Base-by-base conservation (phyloP, 2,113 vertebrate genomes). In the Sapajus apella region DNA sequence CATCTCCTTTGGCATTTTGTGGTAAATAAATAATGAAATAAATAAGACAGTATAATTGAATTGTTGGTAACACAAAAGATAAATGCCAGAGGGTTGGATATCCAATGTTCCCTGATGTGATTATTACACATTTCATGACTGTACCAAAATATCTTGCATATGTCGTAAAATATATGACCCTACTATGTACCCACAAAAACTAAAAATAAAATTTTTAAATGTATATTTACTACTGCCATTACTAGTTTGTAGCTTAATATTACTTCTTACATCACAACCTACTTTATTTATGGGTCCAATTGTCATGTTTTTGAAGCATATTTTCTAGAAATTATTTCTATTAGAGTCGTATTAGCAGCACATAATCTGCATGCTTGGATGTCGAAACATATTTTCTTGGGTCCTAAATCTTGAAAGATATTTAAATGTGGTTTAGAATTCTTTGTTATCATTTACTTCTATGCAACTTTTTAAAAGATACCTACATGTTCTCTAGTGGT, bases 191-290 rank as follows among this genome's bases (percentile, higher is more conserved):
- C 27, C 61, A 64, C 61, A 32, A 64, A 64, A 64, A 30, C 30
- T 64, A 64, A 32, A 64, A 32, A 64, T 64, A 32, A 64, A 32
- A 32, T 6, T 64, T 32, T 64, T 14, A 64, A 64, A 64, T 2
- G 27, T 64, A 64, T 30, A 64, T 64, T 43, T 10, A 27, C 13
- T 1, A 20, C 4, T 20, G 21, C 1, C 14, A 21, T n/a, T 56
- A 7, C 4, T 12, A 5, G 27, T 43, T 2, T 16, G 13, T 9
- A 72, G n/a, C 8, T 50, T 73, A 77, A 20, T 35, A 20, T 12
- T 12, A 56, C n/a, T 68, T 25, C 8, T 13, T 13, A n/a, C n/a
- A 43, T 2, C 2, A 68, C 1, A 37, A 2, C 1, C 1, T 66
- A 85, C 16, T 66, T 43, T 40, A 56, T 43, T 30, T 30, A 35